Conservation (phyloP, 2,888 invertebrate species). For the Tenthredo scrophulariae region DNA sequence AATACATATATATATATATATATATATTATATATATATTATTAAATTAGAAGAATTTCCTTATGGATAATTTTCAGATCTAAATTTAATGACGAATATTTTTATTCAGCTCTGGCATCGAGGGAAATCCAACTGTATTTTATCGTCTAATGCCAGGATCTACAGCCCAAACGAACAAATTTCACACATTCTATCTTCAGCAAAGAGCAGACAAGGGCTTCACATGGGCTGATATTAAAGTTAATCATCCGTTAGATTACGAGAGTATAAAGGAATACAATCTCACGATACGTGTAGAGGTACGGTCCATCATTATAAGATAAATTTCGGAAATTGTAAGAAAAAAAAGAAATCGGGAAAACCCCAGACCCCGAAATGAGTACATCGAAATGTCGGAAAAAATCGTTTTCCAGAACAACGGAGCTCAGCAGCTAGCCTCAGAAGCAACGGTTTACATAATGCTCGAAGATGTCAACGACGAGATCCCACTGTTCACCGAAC, state of each 20-base stretch:
- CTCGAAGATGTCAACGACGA: conserved; percentile 98
- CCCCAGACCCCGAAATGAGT: neutral
- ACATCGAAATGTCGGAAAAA: neutral
- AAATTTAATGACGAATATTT: conserved; percentile 48
- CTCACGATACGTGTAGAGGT: conserved; percentile 97
- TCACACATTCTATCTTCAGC: conserved; percentile 97
- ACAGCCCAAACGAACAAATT: conserved; percentile 97
- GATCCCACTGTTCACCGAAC: conserved; percentile 96
- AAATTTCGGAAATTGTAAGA: neutral
- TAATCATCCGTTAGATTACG: conserved; percentile 96
- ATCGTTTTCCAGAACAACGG: conserved; percentile 90
- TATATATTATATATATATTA: conserved; percentile 40
- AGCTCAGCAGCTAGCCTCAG: conserved; percentile 95
- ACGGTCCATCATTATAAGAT: conserved; percentile 70
- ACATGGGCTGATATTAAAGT: conserved; percentile 98
- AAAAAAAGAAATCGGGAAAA: neutral
- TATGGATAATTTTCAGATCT: neutral
- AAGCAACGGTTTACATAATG: conserved; percentile 95
- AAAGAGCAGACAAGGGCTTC: conserved; percentile 93
- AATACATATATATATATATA: neutral
- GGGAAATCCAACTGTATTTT: conserved; percentile 97
- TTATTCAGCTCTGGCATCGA: conserved; percentile 93
- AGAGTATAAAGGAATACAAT: conserved; percentile 97
- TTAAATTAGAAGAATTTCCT: neutral
- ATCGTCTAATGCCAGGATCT: conserved; percentile 96